These are phyloP conservation scores for Syngnathoides biaculeatus DNA, from an alignment of 2,113 vertebrate species.

Conservation along the genomic window DNA sequence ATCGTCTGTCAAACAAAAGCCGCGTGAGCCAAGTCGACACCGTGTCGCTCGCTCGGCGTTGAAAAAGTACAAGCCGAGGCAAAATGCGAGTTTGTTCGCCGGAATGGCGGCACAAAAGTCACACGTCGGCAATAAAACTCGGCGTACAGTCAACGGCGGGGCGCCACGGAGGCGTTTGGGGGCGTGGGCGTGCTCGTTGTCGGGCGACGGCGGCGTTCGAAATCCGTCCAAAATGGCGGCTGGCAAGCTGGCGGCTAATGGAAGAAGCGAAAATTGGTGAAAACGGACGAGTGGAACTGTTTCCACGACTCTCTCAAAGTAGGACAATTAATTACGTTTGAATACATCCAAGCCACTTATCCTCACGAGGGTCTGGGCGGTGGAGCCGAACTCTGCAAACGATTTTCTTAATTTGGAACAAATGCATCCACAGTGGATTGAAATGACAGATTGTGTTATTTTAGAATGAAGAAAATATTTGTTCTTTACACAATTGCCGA, in stretches of 20 bases:
- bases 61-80: background rate
- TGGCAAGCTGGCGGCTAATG: background rate
- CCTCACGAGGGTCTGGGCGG: too few species aligned
- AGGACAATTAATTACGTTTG: too few species aligned
- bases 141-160: background rate
- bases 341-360: too few species aligned
- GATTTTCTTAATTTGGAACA: too few species aligned
- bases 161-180: background rate
- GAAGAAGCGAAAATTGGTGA: background rate
- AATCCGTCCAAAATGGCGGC: background rate
- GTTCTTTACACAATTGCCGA: too few species aligned
- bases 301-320: too few species aligned
- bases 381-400: too few species aligned
- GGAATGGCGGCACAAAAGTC: background rate
- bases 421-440: too few species aligned
- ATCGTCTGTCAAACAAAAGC: background rate
- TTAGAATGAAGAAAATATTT: too few species aligned
- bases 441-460: too few species aligned
- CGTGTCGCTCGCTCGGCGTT: background rate
- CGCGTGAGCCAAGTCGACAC: too few species aligned
- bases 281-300: too few species aligned
- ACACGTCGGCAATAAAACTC: background rate
- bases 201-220: background rate
- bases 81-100: background rate
- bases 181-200: background rate